These are phyloP conservation scores for Spilarctia lutea DNA, from an alignment of 2,888 invertebrate species.

Conservation along the genomic window DNA sequence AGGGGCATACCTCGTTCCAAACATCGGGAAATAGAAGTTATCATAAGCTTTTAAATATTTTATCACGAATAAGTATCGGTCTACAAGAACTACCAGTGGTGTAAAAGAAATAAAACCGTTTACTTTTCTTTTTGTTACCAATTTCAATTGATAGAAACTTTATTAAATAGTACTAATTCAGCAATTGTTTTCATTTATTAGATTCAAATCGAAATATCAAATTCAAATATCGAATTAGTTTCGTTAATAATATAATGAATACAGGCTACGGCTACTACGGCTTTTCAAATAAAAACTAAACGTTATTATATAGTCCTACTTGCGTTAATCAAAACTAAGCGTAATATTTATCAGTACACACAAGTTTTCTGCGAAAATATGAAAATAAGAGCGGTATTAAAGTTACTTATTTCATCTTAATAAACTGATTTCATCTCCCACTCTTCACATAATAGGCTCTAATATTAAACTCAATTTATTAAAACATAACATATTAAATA, in stretches of 20 bases:
- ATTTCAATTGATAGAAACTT: background rate
- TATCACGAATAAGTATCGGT: too few relatives aligned
- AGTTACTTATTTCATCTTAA: background rate
- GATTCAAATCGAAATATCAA: too few relatives aligned
- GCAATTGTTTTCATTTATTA: background rate
- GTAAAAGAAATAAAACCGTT: too few relatives aligned
- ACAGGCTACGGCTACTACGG: background rate
- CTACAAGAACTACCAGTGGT: too few relatives aligned
- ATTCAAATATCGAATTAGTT: too few relatives aligned
- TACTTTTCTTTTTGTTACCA: background rate
- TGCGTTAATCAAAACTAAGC: background rate
- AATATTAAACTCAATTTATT: background rate
- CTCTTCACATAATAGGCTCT: background rate
- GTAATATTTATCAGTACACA: background rate
- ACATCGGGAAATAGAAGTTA: too few relatives aligned
- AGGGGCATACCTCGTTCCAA: too few relatives aligned
- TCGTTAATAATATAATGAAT: background rate
- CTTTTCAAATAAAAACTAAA: background rate
- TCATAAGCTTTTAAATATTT: too few relatives aligned
- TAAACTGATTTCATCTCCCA: background rate
- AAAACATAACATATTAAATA: background rate
- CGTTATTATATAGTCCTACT: background rate
- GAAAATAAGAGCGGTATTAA: background rate
- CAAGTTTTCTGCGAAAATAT: background rate
- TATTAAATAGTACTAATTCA: background rate